Base-by-base conservation (phyloP, 37 sponge, comb jelly and placozoan species). In the Haliclona indistincta region DNA sequence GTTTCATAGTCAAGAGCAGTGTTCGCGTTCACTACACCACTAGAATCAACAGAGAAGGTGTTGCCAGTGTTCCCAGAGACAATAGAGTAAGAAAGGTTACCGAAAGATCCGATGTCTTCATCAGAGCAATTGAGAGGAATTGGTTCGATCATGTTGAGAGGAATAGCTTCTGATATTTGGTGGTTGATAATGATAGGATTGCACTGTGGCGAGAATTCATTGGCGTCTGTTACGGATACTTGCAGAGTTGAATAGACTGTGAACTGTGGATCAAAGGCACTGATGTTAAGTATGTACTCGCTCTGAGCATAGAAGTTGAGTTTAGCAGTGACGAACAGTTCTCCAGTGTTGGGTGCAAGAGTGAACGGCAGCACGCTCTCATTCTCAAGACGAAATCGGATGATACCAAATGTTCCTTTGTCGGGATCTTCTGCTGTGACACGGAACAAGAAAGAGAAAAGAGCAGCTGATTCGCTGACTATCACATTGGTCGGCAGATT, bases 371-470 rank as follows among this genome's bases (percentile, higher is more conserved):
- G 42, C 39, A 41, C 73, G 0, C 29, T 36, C 15, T 75, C 40
- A 28, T 34, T 35, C n/a, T 20, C 60, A 30, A 84, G 67, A 10
- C 53, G 6, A 40, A 56, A 80, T 3, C 25, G 62, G 17, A 89
- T 30, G 38, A 63, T 58, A 30, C 85, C 84, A 71, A 71, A 81
- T 51, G 25, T 55, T 30, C 81, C 88, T 34, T 74, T 25, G 40
- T 89, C 85, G 19, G 81, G 71, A 43, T 89, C 85, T 34, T 2
- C 43, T 3, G 90, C 90, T 19, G 17, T 42, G 1, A 75, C 85
- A 36, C 70, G 63, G 81, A 80, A 83, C 3, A 79, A 26, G 10
- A 45, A 13, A 29, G 11, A 11, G 47, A 76, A 56, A 6, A 84
- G 26, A 1, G 54, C 40, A 4, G 38, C 43, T 20, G 81, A 43